These are phyloP conservation scores for Ormia ochracea DNA, from an alignment of 2,888 invertebrate genomes.

Conservation along the genomic window DNA sequence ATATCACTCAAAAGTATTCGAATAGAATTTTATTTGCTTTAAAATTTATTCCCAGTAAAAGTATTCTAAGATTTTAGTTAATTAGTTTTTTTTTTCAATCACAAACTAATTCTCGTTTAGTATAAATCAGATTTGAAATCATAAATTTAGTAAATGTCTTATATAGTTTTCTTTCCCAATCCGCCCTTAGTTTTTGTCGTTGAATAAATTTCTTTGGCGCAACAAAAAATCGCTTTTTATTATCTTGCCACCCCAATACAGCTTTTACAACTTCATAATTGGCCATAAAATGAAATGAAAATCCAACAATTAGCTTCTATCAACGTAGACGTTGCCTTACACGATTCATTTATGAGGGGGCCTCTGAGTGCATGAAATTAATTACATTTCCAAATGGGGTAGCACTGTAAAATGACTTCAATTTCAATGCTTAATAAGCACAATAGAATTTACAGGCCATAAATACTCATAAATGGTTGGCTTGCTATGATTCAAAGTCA, in stretches of 20 bases:
- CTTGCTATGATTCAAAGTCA: slow-evolving; percentile 6
- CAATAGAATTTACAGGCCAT: background rate
- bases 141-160: too few species aligned
- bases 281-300: slow-evolving; percentile 22
- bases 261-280: background rate
- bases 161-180: too few species aligned
- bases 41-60: too few species aligned
- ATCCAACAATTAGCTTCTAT: background rate
- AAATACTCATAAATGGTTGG: background rate
- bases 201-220: slow-evolving; percentile 4
- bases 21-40: too few species aligned
- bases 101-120: too few species aligned
- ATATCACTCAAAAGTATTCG: too few species aligned
- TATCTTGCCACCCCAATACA: background rate
- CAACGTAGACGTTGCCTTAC: background rate
- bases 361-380: background rate
- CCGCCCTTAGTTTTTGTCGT: too few species aligned
- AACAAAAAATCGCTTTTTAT: background rate
- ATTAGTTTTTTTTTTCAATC: too few species aligned
- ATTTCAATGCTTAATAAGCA: slow-evolving; percentile 3
- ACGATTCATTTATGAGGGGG: background rate
- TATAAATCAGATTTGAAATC: too few species aligned
- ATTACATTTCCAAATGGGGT: slow-evolving; percentile 7
- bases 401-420: background rate
- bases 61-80: too few species aligned